Conservation (phyloP, 2,113 vertebrate species). For the Colinus virginianus region DNA sequence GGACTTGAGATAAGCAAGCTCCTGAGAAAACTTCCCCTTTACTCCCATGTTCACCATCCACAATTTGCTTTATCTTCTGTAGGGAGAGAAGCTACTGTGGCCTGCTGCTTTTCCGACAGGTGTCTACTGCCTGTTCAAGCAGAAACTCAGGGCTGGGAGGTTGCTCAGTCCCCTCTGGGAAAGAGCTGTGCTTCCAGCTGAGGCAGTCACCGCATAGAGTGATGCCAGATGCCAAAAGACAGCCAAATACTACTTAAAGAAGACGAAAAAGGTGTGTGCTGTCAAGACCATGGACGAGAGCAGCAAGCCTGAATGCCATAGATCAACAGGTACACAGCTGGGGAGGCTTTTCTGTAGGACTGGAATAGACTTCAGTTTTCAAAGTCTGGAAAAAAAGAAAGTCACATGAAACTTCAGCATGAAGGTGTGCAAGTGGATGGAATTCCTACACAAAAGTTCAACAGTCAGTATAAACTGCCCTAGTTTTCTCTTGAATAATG, state of each 20-base stretch:
- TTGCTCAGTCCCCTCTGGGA: background rate
- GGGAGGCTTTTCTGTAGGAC: background rate
- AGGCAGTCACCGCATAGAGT: background rate
- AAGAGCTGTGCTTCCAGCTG: background rate
- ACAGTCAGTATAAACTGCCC: background rate
- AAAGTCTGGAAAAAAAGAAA: background rate
- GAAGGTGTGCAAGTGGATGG: background rate
- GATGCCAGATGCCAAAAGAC: background rate
- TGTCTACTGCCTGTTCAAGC: background rate
- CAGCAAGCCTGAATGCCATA: background rate
- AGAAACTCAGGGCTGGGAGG: background rate
- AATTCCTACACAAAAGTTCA: background rate
- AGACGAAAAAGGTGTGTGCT: background rate
- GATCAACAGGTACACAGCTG: fast-evolving
- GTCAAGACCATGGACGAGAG: background rate
- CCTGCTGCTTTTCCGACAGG: background rate
- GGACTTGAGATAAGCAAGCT: background rate
- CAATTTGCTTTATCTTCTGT: background rate
- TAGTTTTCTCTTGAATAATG: background rate
- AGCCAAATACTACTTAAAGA: background rate
- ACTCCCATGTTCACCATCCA: background rate
- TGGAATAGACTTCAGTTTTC: background rate
- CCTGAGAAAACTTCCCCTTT: background rate
- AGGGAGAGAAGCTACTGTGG: background rate
- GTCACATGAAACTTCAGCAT: background rate